Base-by-base conservation (phyloP, 2,888 invertebrate species). In the Agrenia bidenticulata region DNA sequence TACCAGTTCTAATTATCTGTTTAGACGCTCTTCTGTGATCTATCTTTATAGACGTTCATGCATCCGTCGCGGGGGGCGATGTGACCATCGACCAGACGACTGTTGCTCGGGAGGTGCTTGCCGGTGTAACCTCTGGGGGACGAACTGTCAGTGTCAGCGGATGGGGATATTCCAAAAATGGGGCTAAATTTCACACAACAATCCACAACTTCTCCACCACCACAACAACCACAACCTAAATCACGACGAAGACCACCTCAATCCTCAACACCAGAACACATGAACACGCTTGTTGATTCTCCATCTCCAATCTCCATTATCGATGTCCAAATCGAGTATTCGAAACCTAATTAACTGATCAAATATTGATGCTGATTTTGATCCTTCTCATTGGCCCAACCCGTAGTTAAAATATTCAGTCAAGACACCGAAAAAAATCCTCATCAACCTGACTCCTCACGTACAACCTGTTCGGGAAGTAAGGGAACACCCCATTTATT, bases 111-210 rank as follows among this genome's bases (percentile, higher is more conserved):
- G 88, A 77, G 89, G 89, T 72, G 88, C 90, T 72, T 92, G 92
- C 82, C 85, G 92, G 72, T 92, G 92, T 85, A 92, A 92, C 81
- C 84, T 92, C 59, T 92, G 91, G 91, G 91, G 92, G 67, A 87
- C 89, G 79, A 92, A 92, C 83, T 92, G 92, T 81, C 86, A 89
- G 78, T 92, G 92, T 81, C 91, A 92, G 81, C 86, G 92, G 77
- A 88, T 89, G 86, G 91, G 92, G 68, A 86, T 92, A 79, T 92
- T 92, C 85, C 91, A 80, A 89, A 90, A 82, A 19, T 90, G 90
- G 89, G 89, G 89, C 80, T 88, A 85, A 73, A 61, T 64, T 27
- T 51, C 45, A 7, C 41, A 41, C 24, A 37, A 26, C 45, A 50
- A 2, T 27, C 54, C 23, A 9, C 56, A 32, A 37, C 56, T 37